Conservation (phyloP, 2,797 vertebrate genomes). For the Acanthopagrus latus region DNA sequence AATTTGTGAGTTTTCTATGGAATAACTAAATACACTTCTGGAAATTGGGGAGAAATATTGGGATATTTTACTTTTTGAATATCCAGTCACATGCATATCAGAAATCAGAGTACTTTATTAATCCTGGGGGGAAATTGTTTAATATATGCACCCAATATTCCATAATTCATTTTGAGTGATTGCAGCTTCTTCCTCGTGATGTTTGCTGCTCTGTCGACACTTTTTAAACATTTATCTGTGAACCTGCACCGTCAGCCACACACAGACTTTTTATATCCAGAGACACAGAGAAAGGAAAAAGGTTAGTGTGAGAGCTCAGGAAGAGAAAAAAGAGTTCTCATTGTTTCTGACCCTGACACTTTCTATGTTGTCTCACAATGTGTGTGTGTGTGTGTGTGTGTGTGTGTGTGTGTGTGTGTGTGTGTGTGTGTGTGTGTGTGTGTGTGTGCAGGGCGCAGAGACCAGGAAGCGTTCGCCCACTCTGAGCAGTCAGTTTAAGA, state of each 20-base stretch:
- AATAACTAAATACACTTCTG: no score
- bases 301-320: slow-evolving; percentile 52
- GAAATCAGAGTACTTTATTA: no score
- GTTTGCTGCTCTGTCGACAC: no score
- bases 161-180: no score
- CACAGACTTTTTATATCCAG: slow-evolving; percentile 25
- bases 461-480: slow-evolving; percentile 99
- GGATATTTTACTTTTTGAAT: no score
- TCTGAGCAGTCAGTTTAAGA: slow-evolving; percentile 99
- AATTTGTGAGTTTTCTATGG: no score
- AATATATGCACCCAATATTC: no score
- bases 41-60: no score
- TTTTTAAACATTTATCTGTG: background rate
- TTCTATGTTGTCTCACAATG: slow-evolving; percentile 39
- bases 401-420: slow-evolving; percentile 48
- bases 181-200: background rate
- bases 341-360: slow-evolving; percentile 67
- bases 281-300: slow-evolving; percentile 47
- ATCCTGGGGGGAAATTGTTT: no score
- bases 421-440: slow-evolving; percentile 50
- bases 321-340: slow-evolving; percentile 51
- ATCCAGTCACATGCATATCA: no score
- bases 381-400: slow-evolving; percentile 50
- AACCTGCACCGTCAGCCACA: slow-evolving; percentile 5
- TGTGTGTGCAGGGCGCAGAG: slow-evolving; percentile 90